Base-by-base conservation (phyloP, 2,888 invertebrate species). In the Bhutanitis thaidina region DNA sequence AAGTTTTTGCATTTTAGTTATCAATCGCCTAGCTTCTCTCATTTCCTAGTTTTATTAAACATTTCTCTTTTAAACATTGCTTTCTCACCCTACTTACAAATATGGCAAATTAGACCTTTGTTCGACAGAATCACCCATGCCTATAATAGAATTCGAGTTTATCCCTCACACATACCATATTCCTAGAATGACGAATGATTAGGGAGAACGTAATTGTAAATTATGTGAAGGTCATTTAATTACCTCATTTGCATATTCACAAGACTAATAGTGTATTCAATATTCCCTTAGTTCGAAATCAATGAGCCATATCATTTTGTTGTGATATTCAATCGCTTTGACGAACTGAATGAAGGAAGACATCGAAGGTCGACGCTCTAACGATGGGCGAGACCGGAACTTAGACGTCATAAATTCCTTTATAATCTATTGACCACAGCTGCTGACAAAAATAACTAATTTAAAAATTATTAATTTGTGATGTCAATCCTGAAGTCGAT, bases 381-480 rank as follows among this genome's bases (percentile, higher is more conserved):
- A 34, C 14, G 15, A 10, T 36, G 46, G 45, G 46, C 52, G 57
- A 32, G 48, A 49, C 43, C 56, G 38, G 54, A 49, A 53, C 37
- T 47, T 52, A 54, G 46, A 47, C 30, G 36, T 53, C 59, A 50
- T 58, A 55, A 60, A 58, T 13, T 54, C 52, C 48, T 52, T 55
- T 50, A 54, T 50, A 43, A 54, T 41, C 36, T 44, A 44, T 41
- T 32, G 16, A 38, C 36, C 37, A 41, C 37, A 43, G 41, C 36
- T 32, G 37, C 12, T 46, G 43, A 52, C 46, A n/a, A 37, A 46
- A 41, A 52, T 46, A 52, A 12, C 36, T 13, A 20, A 20, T 20
- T 20, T 20, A n/a, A n/a, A n/a, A n/a, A n/a, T n/a, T 20, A 15
- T 12, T n/a, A 10, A 5, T 32, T 32, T 37, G 46, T 46, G 2